Evolutionary conservation across 2,888 invertebrate genomes (phyloP), one percentile per base, ranked within the genome.

Genomic region (Hirudinaria manillensis): DNA sequence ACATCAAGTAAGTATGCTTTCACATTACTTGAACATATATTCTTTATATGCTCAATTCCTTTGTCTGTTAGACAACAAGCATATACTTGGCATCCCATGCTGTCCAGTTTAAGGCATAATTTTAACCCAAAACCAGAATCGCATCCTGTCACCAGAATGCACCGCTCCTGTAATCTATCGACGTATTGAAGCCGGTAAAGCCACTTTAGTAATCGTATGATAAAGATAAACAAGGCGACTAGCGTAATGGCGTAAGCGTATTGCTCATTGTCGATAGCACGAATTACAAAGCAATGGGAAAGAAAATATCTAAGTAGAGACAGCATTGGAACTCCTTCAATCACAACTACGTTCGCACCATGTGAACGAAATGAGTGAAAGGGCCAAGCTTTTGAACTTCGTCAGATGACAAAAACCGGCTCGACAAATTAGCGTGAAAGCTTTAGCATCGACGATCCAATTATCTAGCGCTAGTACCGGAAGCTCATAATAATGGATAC

Each of bases 1-100:
- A 84, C 81, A 80, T 84, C 83, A 74, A 85, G 78, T 77, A 83
- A 81, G 74, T 85, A 76, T 72, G 84, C 76, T 74, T 80, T 80
- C 74, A 84, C 61, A 24, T 61, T 53, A 21, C 53, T 29, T 32
- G 75, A 75, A 36, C 72, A 70, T n/a, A 53, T 29, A 21, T 45
- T 55, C 21, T 72, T 51, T 16, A 75, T 53, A 13, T 56, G 21
- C 36, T 27, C 56, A 21, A 70, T 38, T 27, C 75, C 75, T 36
- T 45, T 32, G 34, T 56, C 45, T 27, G 75, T 75, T 32, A 71
- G 55, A 32, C 75, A 75, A n/a, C 56, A 45, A 19, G 75, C 75
- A 27, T 72, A 70, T 19, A 73, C 76, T 32, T 72, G 45, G 45
- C 76, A 76, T 21, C 76, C 76, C 36, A 76, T 21, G 10, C 27